Conservation (phyloP, 2,797 vertebrate genomes). For the Halcyon smyrnensis region DNA sequence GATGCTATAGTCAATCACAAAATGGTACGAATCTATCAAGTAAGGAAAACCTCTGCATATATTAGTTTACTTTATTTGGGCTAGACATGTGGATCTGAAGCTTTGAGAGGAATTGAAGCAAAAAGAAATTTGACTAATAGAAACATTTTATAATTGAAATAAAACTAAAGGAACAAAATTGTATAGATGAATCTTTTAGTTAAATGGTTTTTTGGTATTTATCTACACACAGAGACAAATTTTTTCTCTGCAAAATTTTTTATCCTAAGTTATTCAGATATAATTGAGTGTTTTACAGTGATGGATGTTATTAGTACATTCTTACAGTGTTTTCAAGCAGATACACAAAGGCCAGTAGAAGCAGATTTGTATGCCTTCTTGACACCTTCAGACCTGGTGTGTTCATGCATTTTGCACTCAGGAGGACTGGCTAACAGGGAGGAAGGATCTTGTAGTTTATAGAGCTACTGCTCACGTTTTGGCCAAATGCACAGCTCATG, state of each 20-base stretch:
- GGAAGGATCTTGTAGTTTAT: not conserved
- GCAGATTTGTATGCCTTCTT: not conserved
- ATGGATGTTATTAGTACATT: not conserved
- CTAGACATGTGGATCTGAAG: not conserved
- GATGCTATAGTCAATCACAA: constrained; percentile 8
- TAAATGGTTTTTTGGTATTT: not conserved
- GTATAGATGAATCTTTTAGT: not conserved
- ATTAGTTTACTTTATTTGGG: constrained; percentile 52
- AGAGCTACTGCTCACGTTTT: not conserved
- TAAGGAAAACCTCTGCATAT: constrained; percentile 1
- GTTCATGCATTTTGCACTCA: not conserved
- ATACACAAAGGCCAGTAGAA: not conserved
- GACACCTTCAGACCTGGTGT: not conserved
- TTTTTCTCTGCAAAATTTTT: not conserved
- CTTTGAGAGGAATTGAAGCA: not conserved
- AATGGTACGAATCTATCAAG: constrained; percentile 42
- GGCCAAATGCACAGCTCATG: not conserved
- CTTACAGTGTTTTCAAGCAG: not conserved
- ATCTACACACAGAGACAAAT: not conserved
- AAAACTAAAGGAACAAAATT: constrained; percentile 16
- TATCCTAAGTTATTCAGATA: not conserved
- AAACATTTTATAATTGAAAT: not conserved
- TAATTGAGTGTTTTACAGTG: not conserved
- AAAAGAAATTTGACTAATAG: not conserved
- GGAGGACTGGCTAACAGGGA: not conserved